Evolutionary conservation across 1,140 invertebrate species (phyloP).

Genomic region (Stegodyphus mimosarum): DNA sequence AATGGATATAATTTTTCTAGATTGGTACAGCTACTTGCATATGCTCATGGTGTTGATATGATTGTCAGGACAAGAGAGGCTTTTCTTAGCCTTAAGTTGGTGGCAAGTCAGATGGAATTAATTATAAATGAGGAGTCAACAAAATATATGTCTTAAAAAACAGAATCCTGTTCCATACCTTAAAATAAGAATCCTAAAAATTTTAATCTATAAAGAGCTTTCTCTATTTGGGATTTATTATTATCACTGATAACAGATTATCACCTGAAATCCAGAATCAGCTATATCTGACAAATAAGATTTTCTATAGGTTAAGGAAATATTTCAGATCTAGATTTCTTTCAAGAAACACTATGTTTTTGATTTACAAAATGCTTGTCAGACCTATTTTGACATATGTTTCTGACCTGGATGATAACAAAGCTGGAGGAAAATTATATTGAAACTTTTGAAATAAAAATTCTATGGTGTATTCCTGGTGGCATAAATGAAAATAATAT

Average conservation of each 20-base stretch:
- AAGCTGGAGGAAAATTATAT: too few relatives aligned
- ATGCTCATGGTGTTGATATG: background rate
- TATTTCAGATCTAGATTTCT: background rate
- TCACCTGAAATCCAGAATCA: background rate
- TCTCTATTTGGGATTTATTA: background rate
- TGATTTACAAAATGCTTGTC: background rate
- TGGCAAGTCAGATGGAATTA: background rate
- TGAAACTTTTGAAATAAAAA: too few relatives aligned
- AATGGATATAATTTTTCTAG: background rate
- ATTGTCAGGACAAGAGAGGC: background rate
- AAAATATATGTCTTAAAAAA: background rate
- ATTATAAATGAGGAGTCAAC: background rate
- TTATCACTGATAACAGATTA: background rate
- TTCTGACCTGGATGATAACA: too few relatives aligned
- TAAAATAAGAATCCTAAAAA: background rate
- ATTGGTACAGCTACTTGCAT: constrained; percentile 6
- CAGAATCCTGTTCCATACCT: background rate
- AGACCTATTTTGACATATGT: background rate
- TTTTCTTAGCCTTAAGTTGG: constrained; percentile 1
- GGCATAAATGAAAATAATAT: too few relatives aligned
- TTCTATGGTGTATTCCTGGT: too few relatives aligned
- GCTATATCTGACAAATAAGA: background rate
- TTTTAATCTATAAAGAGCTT: background rate
- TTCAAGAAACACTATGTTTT: background rate
- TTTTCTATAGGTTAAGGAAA: background rate